Evolutionary conservation across 2,113 vertebrate genomes (phyloP).

Genomic region (Tichodroma muraria): DNA sequence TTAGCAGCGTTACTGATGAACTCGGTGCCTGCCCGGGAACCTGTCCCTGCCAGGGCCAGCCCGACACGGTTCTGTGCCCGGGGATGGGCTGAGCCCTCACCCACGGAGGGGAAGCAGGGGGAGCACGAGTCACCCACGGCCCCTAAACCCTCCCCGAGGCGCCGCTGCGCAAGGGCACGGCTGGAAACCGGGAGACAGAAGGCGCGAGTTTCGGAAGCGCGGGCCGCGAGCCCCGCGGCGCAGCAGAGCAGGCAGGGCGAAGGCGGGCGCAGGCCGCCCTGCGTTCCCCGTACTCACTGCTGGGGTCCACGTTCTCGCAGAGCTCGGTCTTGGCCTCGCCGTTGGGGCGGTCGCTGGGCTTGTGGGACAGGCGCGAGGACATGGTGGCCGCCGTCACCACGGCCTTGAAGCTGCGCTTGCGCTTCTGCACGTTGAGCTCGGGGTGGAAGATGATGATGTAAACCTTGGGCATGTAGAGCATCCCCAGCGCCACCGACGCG

Average conservation of each 20-base stretch:
- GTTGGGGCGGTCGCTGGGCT: constrained; percentile 91
- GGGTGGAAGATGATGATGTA: constrained; percentile 99
- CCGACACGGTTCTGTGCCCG: not conserved
- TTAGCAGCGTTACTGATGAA: not conserved
- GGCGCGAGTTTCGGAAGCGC: no score
- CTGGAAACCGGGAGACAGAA: no score
- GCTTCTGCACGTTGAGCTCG: constrained; percentile 94
- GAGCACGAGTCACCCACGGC: not conserved
- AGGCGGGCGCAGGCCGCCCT: no score
- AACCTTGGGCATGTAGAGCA: constrained; percentile 98
- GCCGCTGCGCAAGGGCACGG: no score
- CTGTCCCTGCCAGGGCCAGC: not conserved
- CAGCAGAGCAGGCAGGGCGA: not conserved
- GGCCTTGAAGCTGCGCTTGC: constrained; percentile 94
- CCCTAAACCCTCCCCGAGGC: not conserved
- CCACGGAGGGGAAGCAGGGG: not conserved
- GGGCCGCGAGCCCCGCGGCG: not conserved
- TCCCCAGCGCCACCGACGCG: constrained; percentile 92
- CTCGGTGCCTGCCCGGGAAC: not conserved
- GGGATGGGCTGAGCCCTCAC: not conserved
- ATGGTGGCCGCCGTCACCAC: constrained; percentile 94
- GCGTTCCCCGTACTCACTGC: no score
- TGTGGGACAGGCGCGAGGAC: constrained; percentile 92
- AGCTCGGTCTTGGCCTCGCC: constrained; percentile 97
- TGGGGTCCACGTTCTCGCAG: constrained; percentile 89